These are phyloP conservation scores for Lanistes nyassanus DNA, from an alignment of 1,140 invertebrate genomes.

Conservation along the genomic window DNA sequence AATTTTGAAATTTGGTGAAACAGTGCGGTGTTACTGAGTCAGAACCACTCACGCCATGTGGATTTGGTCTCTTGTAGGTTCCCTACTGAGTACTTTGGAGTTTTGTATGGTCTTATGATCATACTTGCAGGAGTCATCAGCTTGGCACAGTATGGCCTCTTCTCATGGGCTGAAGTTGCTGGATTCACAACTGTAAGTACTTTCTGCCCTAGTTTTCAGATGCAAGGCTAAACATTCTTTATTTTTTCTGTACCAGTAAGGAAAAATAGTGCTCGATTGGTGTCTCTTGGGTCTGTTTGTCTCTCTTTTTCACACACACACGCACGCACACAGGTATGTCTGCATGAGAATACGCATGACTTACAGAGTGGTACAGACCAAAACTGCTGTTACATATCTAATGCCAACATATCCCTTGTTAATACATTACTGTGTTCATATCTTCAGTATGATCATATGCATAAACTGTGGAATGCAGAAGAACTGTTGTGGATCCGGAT, in stretches of 20 bases:
- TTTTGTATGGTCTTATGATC: constrained; percentile 50
- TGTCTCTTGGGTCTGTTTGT: not conserved
- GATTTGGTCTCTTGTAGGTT: constrained; percentile 38
- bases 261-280: not conserved
- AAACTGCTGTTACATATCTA: too few species aligned
- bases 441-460: too few species aligned
- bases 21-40: not conserved
- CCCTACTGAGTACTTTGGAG: constrained; percentile 50
- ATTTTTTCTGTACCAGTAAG: not conserved
- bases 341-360: too few species aligned
- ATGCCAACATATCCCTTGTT: too few species aligned
- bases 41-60: not conserved
- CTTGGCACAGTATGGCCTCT: constrained; percentile 47
- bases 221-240: not conserved
- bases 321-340: not conserved
- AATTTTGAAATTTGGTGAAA: not conserved
- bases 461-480: too few species aligned
- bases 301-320: too few species aligned
- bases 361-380: too few species aligned
- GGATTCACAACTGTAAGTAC: constrained; percentile 38
- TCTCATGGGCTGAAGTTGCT: constrained; percentile 41
- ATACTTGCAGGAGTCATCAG: constrained; percentile 40
- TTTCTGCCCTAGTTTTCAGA: not conserved
- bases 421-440: too few species aligned
- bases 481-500: too few species aligned